A percentile compares a stretch with the other conserved stretches of the same genome.
Conservation (phyloP, 2,888 invertebrate genomes). For the Megalurothrips usitatus region DNA sequence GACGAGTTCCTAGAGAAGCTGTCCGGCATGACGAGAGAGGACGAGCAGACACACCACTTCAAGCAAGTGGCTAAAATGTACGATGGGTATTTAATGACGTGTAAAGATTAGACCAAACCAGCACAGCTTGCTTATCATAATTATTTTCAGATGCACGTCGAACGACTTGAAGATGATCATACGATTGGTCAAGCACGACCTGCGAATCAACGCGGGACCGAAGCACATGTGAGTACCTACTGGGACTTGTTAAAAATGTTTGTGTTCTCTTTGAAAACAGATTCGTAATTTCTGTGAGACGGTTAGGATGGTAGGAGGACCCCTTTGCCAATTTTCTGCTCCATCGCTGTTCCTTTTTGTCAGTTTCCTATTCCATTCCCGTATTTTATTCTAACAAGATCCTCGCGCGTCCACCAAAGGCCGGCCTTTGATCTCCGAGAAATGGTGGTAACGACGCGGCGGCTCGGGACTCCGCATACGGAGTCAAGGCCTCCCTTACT, state of each 20-base stretch:
- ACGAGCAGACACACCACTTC: conserved; percentile 76
- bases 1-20: conserved; percentile 71
- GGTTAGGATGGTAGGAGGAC: background rate
- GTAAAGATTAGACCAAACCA: conserved; percentile 20
- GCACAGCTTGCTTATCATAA: background rate
- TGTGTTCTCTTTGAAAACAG: too few relatives aligned
- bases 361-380: background rate
- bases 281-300: too few relatives aligned
- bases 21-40: conserved; percentile 74
- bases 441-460: too few relatives aligned
- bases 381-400: too few relatives aligned
- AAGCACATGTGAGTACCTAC: conserved; percentile 66
- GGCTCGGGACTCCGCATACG: too few relatives aligned
- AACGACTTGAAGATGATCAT: conserved; percentile 83
- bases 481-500: too few relatives aligned
- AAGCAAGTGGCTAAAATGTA: conserved; percentile 61
- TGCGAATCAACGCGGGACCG: conserved; percentile 87
- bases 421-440: too few relatives aligned
- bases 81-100: conserved; percentile 33
- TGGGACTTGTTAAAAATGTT: too few relatives aligned
- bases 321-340: background rate
- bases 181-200: conserved; percentile 83
- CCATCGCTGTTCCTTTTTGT: background rate
- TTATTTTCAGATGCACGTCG: conserved; percentile 60
- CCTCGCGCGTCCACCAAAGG: too few relatives aligned